These are phyloP conservation scores for Leuciscus waleckii DNA, from an alignment of 2,797 vertebrate genomes.

Conservation along the genomic window DNA sequence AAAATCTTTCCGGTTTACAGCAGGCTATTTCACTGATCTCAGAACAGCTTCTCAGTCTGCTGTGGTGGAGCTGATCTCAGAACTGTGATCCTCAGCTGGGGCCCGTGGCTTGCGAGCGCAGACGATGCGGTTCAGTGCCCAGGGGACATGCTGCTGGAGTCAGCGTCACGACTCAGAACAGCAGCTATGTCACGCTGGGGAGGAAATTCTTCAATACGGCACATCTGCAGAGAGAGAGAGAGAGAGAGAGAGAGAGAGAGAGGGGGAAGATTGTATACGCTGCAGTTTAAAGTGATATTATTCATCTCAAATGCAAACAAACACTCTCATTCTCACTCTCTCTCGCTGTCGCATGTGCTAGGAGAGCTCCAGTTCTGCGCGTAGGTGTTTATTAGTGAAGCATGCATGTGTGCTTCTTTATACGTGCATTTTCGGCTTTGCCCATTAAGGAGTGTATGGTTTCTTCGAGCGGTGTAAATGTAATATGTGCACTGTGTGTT, in stretches of 20 bases:
- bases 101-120: constrained; percentile 35
- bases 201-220: constrained; percentile 49
- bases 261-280: background rate
- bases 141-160: constrained; percentile 52
- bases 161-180: constrained; percentile 61
- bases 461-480: constrained; percentile 54
- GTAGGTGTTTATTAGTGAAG: constrained; percentile 43
- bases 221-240: constrained; percentile 52
- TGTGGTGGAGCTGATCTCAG: constrained; percentile 37
- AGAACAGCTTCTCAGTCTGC: constrained; percentile 1
- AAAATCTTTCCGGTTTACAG: background rate
- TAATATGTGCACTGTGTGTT: constrained; percentile 63
- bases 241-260: constrained; percentile 46
- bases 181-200: constrained; percentile 54
- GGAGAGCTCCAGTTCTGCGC: constrained; percentile 21
- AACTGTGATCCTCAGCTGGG: constrained; percentile 11
- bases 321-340: background rate
- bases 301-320: constrained; percentile 17
- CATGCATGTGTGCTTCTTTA: constrained; percentile 33
- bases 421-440: background rate
- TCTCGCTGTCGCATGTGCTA: background rate
- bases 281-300: constrained; percentile 30
- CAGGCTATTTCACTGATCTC: constrained; percentile 5
- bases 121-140: constrained; percentile 47
- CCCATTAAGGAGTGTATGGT: constrained; percentile 10